These are phyloP conservation scores for Muscina levida DNA, from an alignment of 2,888 invertebrate genomes.

Conservation along the genomic window DNA sequence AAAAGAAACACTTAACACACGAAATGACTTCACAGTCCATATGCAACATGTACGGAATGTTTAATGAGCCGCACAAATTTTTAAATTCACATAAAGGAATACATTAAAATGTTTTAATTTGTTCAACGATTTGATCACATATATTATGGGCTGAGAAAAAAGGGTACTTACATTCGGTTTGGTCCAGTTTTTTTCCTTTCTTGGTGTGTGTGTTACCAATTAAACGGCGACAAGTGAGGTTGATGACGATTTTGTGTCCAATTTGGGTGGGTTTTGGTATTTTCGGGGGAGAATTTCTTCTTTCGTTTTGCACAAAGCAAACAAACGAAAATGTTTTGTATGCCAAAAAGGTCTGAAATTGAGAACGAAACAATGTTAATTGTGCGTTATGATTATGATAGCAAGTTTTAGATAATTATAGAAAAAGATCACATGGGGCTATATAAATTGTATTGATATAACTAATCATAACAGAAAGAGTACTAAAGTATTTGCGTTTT, in stretches of 20 bases:
- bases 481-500: too few species aligned
- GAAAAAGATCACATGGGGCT: too few species aligned
- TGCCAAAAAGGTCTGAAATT: constrained; percentile 21
- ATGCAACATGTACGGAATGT: constrained; percentile 45
- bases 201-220: constrained; percentile 53
- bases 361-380: constrained; percentile 4
- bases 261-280: neutral
- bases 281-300: neutral
- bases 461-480: too few species aligned
- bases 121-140: constrained; percentile 25
- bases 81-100: constrained; percentile 13
- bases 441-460: too few species aligned
- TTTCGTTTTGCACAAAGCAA: too few species aligned
- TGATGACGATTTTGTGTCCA: constrained; percentile 27
- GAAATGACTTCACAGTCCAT: constrained; percentile 34
- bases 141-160: constrained; percentile 45
- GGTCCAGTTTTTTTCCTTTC: constrained; percentile 67
- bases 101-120: constrained; percentile 9
- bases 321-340: neutral
- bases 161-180: constrained; percentile 66
- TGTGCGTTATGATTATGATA: too few species aligned
- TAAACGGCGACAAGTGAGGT: constrained; percentile 36
- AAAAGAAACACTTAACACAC: too few species aligned
- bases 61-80: constrained; percentile 38
- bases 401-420: too few species aligned